Evolutionary conservation across 2,113 vertebrate genomes (phyloP), one percentile per base, ranked within the genome.

Genomic region (Odocoileus hemionus): DNA sequence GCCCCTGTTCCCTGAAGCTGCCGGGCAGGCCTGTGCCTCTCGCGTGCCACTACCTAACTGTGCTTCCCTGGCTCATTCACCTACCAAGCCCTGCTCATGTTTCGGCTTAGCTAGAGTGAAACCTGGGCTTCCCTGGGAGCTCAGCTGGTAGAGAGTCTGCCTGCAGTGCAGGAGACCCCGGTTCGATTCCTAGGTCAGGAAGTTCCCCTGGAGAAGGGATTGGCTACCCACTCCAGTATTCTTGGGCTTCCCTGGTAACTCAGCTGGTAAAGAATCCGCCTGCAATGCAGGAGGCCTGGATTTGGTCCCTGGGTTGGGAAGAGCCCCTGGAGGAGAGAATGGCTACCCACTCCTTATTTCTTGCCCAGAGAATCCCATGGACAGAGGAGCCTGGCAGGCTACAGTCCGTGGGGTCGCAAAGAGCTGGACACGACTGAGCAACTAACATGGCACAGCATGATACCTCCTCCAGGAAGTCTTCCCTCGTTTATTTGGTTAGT

Each of bases 381-480:
- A 70, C 11, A 70, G 64, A 36, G n/a, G 64, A 36, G n/a, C 64
- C n/a, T 36, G 19, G 67, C 67, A 36, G 67, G n/a, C 67, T 6
- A 23, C 67, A 70, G 64, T 23, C n/a, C n/a, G 3, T 70, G n/a
- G 17, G 9, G 9, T 70, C 64, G 11, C 64, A 36, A 70, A 70
- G 64, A 36, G 64, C 11, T 11, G 1, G n/a, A 10, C 64, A 70
- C 0, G 0, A 36, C 64, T 5, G 19, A 36, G n/a, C 64, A 21
- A 11, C n/a, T 70, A 70, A 70, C 64, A 11, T 36, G 17, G 17
- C 17, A 70, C 17, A 36, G 67, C 14, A 25, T n/a, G 23, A 89
- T 84, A 30, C 45, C 58, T 36, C 54, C 33, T 82, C 70, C 47
- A 54, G 14, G 39, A 83, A 95, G 21, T 36, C 87, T 76, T 39